Base-by-base conservation (phyloP, 2,113 vertebrate genomes). In the Equus przewalskii region DNA sequence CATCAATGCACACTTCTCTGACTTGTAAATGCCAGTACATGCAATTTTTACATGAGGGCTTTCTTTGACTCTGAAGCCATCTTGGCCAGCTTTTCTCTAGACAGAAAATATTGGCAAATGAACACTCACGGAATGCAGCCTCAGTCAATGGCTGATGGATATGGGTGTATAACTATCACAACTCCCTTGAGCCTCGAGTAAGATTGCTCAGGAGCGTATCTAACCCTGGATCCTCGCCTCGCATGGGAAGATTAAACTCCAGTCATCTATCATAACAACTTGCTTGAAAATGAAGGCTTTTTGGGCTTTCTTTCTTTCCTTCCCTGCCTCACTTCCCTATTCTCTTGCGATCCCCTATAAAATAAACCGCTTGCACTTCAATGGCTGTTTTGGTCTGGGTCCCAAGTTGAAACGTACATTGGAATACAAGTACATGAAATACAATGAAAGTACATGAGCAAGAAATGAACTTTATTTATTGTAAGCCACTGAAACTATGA, bases 381-480 rank as follows among this genome's bases (percentile, higher is more conserved):
- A 79, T 72, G 33, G 51, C 67, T 64, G 11, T 79, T 97, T 92
- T 69, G 72, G 73, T 91, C 24, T 95, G 15, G 22, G 64, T 91
- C 70, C 44, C 76, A 95, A 87, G 79, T 44, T 80, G 60, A 90
- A 83, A 46, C 69, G 80, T 60, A 90, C 28, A 14, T n/a, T 79
- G 85, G 62, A 26, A 89, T 94, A 56, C 93, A 96, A 93, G 46
- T 78, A 87, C 67, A 78, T 76, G 22, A 97, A 94, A 81, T 72
- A 73, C 69, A 94, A 75, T 93, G 16, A 93, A 95, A 96, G 94
- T 91, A 85, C 41, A 73, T 33, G 54, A 92, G 70, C 33, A 65
- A 60, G 28, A 95, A 91, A 88, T 73, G 91, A 54, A 84, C 21
- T 49, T 93, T 65, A 93, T 88, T 72, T 73, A 89, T 84, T 88